Base-by-base conservation (phyloP, 2,113 vertebrate genomes). In the Phyllopteryx taeniolatus region DNA sequence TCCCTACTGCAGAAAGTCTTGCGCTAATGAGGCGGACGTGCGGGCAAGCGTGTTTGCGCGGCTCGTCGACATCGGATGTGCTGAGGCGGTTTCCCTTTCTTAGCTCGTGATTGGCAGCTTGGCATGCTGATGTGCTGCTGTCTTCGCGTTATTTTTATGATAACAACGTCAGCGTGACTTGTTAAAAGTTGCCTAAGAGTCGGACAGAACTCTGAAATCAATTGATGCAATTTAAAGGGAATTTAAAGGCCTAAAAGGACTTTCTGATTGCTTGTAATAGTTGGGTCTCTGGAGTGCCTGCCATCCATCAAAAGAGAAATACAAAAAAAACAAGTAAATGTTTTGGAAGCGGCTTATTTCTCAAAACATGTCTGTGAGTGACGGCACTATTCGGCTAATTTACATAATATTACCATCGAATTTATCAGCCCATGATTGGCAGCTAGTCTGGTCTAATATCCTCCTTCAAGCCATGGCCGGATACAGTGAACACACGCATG, bases 21-120 rank as follows among this genome's bases (percentile, higher is more conserved):
- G 80, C 73, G 63, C 71, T 86, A 87, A 88, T 83, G 83, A 86
- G 80, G 76, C 72, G 35, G 77, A 77, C 63, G 68, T 78, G 64
- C 14, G 6, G 20, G 44, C 63, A 42, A 64, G 20, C 13, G 22
- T 19, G 44, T 67, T 47, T 44, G 39, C 6, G 33, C 7, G 35
- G 60, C 33, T 27, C n/a, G n/a, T 27, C 54, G 8, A 62, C 8
- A 42, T 27, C 1, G 22, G 12, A 27, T 10, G 56, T 13, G 12
- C 22, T 31, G 22, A 31, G 56, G 56, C 56, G 56, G 10, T 59
- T 59, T 27, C 8, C 11, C 22, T 17, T 35, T 19, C 19, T 39
- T 39, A n/a, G 61, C 17, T 42, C 35, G 19, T 8, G 31, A 63
- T 17, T 63, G 61, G 35, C 61, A 63, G 31, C 35, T 42, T n/a